phyloP scores from a whole-genome alignment of 2,888 invertebrate genomes.

The Lamellibrachia satsuma region DNA sequence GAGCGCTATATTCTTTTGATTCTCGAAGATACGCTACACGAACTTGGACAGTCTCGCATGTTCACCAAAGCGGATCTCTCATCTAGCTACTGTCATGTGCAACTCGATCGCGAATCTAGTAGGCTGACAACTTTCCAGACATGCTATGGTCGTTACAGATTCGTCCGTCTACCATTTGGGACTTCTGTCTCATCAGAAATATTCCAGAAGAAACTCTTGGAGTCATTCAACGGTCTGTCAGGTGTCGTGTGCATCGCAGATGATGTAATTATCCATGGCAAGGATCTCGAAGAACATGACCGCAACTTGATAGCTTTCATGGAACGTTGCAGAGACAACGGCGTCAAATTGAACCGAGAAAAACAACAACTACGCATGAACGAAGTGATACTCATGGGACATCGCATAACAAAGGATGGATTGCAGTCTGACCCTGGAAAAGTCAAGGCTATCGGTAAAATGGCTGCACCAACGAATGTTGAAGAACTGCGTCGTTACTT shows the following conservation, averaged over 20 bases:
- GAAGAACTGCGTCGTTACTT: slow-evolving; percentile 38
- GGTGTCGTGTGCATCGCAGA: slow-evolving; percentile 37
- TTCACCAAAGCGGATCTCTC: slow-evolving; percentile 40
- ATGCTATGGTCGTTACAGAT: background rate
- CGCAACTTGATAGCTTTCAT: slow-evolving; percentile 28
- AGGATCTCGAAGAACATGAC: slow-evolving; percentile 30
- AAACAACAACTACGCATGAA: background rate
- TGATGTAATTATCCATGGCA: slow-evolving; percentile 35
- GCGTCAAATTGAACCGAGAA: background rate
- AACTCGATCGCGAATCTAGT: background rate
- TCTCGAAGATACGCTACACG: too few species aligned
- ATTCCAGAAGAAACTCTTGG: slow-evolving; percentile 29
- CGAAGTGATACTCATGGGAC: slow-evolving; percentile 33
- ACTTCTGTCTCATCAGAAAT: background rate
- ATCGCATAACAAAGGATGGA: slow-evolving; percentile 36
- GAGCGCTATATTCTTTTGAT: too few species aligned
- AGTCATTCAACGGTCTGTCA: slow-evolving; percentile 31
- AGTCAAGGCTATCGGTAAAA: slow-evolving; percentile 37
- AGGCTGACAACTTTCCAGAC: background rate
- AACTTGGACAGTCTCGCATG: slow-evolving; percentile 33
- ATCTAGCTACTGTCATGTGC: background rate
- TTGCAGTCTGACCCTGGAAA: slow-evolving; percentile 38
- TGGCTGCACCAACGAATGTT: slow-evolving; percentile 34
- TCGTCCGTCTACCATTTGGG: background rate
- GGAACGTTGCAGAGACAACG: background rate